These are phyloP conservation scores for Natator depressus DNA, from an alignment of 2,113 vertebrate genomes.

Conservation along the genomic window DNA sequence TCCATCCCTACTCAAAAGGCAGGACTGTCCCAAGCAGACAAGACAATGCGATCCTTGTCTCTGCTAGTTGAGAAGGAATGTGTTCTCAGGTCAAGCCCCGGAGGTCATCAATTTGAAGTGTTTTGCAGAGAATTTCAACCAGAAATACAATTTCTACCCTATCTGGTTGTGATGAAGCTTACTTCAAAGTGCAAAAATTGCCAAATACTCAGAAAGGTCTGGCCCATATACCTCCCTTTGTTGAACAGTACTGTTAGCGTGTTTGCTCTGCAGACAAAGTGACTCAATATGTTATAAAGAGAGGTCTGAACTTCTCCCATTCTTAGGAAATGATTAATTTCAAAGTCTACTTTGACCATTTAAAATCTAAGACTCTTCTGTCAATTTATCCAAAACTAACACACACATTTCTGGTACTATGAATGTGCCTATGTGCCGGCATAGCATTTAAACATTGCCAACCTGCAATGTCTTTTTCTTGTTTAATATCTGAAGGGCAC, in stretches of 20 bases:
- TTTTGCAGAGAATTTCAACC: neutral
- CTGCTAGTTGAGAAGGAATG: neutral
- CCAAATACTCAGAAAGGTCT: neutral
- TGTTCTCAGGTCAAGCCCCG: neutral
- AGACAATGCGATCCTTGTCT: neutral
- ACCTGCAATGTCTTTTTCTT: neutral
- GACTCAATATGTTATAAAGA: neutral
- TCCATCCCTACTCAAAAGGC: neutral
- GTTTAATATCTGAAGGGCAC: neutral
- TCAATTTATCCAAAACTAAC: neutral
- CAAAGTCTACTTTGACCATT: neutral
- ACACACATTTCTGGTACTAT: neutral
- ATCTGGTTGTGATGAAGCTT: neutral
- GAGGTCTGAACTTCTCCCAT: neutral
- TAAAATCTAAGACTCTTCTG: accelerated
- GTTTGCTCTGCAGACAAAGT: neutral
- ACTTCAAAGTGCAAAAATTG: accelerated
- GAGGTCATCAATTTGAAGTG: slow-evolving; percentile 48
- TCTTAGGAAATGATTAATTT: neutral
- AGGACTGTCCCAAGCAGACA: neutral
- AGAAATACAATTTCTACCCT: neutral
- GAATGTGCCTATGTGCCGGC: neutral
- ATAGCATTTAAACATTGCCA: neutral
- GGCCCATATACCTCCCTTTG: accelerated
- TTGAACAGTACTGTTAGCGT: neutral